These are phyloP conservation scores for Pachycephala philippinensis DNA, from an alignment of 2,113 vertebrate genomes.

Conservation along the genomic window DNA sequence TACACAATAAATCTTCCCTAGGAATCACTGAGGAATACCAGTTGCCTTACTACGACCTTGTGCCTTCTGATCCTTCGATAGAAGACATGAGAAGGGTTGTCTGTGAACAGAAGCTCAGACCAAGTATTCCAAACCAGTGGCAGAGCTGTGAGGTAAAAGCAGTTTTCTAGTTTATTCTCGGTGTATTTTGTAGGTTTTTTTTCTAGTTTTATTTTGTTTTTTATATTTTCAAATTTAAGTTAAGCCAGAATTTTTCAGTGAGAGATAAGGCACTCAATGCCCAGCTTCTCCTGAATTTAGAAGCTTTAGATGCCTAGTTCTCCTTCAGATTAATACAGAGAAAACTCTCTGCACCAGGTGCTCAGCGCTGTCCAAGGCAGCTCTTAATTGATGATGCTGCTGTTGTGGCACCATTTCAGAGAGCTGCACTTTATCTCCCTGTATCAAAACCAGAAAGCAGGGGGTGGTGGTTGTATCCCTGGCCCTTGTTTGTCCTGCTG, in stretches of 20 bases:
- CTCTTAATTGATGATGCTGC: rapidly evolving
- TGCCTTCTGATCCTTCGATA: slow-evolving; percentile 94
- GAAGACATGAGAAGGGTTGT: slow-evolving; percentile 95
- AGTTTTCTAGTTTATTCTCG: not conserved
- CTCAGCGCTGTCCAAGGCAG: rapidly evolving
- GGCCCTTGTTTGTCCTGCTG: not conserved
- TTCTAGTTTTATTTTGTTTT: not conserved
- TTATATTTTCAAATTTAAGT: not conserved
- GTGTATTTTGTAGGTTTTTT: not conserved
- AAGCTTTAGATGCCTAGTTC: not conserved
- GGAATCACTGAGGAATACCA: slow-evolving; percentile 93
- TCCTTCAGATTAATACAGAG: not conserved
- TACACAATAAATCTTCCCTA: slow-evolving; percentile 27
- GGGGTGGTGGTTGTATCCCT: not conserved
- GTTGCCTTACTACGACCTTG: slow-evolving; percentile 94
- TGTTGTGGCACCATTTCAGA: rapidly evolving
- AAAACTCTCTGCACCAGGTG: not conserved
- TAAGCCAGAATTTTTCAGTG: not conserved
- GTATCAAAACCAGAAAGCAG: rapidly evolving
- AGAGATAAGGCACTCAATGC: rapidly evolving
- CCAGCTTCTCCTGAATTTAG: not conserved
- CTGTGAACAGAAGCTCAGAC: slow-evolving; percentile 93
- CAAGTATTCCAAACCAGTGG: slow-evolving; percentile 96
- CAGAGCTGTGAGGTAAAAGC: slow-evolving; percentile 93
- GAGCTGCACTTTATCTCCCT: not conserved